These are phyloP conservation scores for Tachystola acroxantha DNA, from an alignment of 2,888 invertebrate species.

Conservation along the genomic window DNA sequence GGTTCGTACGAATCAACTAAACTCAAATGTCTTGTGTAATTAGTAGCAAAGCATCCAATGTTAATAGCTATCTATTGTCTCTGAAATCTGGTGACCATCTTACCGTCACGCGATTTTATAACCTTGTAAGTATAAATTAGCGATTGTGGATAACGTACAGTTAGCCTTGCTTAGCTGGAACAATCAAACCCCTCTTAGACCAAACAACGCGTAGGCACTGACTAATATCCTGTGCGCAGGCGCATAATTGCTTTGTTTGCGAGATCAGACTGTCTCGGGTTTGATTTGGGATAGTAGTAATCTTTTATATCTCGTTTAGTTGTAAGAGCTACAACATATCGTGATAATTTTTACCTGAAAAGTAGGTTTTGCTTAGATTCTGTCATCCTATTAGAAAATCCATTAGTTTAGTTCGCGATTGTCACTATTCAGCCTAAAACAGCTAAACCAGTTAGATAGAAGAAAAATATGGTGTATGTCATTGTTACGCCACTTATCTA, in stretches of 20 bases:
- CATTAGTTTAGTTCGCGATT: too few species aligned
- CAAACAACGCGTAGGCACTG: constrained; percentile 1
- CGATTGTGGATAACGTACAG: constrained; percentile 1
- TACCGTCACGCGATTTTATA: neutral
- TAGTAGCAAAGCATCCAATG: too few species aligned
- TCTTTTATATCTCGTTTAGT: too few species aligned
- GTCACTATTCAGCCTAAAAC: too few species aligned
- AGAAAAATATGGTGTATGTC: neutral
- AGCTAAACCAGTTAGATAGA: neutral
- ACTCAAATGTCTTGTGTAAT: too few species aligned
- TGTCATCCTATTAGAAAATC: too few species aligned
- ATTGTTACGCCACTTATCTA: constrained; percentile 26
- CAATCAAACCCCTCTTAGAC: constrained; percentile 1
- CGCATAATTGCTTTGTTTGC: neutral
- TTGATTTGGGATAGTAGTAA: neutral
- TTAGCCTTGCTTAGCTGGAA: constrained; percentile 1
- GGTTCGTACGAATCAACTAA: too few species aligned
- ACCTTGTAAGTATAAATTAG: neutral
- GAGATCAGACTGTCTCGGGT: neutral
- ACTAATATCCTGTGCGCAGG: constrained; percentile 6
- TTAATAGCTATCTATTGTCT: neutral
- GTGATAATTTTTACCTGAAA: too few species aligned
- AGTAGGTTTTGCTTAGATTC: too few species aligned
- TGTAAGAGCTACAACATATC: too few species aligned
- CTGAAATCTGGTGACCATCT: neutral